A percentile compares a stretch with the other conserved stretches of the same genome.
Conservation (phyloP, 2,888 invertebrate genomes). For the Cheilosia impressa region DNA sequence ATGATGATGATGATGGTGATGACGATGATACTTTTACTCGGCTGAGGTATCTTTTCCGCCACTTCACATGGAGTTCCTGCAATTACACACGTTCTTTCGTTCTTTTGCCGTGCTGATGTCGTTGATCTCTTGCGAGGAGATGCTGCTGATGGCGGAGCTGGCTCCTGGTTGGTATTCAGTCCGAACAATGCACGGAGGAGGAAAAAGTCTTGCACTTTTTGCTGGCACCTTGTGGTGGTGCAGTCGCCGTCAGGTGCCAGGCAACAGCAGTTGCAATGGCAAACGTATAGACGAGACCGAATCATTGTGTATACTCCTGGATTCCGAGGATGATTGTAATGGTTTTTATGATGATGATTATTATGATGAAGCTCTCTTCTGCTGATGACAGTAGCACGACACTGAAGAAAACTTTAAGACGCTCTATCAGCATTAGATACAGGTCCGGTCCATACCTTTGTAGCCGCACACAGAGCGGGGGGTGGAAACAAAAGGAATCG, state of each 20-base stretch:
- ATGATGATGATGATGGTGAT: conserved; percentile 35
- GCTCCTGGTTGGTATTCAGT: conserved; percentile 46
- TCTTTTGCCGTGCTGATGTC: conserved; percentile 55
- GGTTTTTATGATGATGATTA: conserved; percentile 61
- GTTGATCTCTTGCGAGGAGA: conserved; percentile 65
- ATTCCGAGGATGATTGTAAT: conserved; percentile 59
- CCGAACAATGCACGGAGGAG: conserved; percentile 32
- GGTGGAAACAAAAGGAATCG: conserved; percentile 22
- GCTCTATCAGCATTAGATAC: conserved; percentile 25
- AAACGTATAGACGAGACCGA: conserved; percentile 11
- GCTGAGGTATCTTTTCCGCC: conserved; percentile 31
- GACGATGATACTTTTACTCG: conserved; percentile 46
- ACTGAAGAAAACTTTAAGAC: conserved; percentile 19
- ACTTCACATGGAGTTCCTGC: conserved; percentile 62
- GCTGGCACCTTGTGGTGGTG: conserved; percentile 43
- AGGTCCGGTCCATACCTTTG: conserved; percentile 32
- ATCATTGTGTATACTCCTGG: conserved; percentile 46
- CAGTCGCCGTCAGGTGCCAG: conserved; percentile 40
- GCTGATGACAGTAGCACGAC: conserved; percentile 41
- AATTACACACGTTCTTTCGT: conserved; percentile 68
- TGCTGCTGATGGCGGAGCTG: conserved; percentile 21
- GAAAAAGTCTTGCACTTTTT: conserved; percentile 35
- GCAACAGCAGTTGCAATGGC: conserved; percentile 11
- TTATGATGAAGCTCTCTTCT: conserved; percentile 34
- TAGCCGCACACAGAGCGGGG: neutral